Evolutionary conservation across 2,888 invertebrate species (phyloP).

Genomic region (Andrena dorsata): DNA sequence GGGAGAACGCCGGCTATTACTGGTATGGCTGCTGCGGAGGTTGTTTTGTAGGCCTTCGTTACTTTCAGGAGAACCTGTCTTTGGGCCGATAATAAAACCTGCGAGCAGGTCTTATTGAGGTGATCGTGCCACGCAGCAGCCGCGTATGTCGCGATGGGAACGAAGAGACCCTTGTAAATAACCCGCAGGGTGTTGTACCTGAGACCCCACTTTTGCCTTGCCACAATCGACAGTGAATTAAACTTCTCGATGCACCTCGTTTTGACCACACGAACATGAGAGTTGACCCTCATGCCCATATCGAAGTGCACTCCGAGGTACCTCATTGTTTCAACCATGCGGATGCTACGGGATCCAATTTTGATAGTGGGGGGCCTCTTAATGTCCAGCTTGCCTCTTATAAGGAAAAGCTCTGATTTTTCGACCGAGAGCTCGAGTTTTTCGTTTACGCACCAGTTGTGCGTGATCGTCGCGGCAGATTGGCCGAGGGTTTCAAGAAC

Average conservation of each 20-base stretch:
- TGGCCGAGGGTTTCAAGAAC: neutral
- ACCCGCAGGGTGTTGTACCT: neutral
- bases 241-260: neutral
- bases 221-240: slow-evolving; percentile 2
- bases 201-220: slow-evolving; percentile 47
- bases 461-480: too few species aligned
- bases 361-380: neutral
- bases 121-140: neutral
- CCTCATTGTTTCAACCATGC: too few species aligned
- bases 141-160: slow-evolving; percentile 42
- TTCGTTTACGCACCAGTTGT: neutral
- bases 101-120: neutral
- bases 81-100: slow-evolving; percentile 28
- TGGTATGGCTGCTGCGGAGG: neutral
- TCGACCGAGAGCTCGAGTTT: neutral
- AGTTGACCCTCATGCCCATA: slow-evolving; percentile 2
- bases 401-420: neutral
- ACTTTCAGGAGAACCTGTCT: neutral
- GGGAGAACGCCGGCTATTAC: neutral
- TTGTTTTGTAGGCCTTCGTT: neutral
- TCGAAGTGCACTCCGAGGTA: slow-evolving; percentile 9
- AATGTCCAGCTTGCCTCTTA: neutral
- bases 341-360: neutral
- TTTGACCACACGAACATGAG: slow-evolving; percentile 18
- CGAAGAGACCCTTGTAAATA: slow-evolving; percentile 45